Evolutionary conservation across 1,140 invertebrate genomes (phyloP).

Genomic region (Littorina saxatilis): DNA sequence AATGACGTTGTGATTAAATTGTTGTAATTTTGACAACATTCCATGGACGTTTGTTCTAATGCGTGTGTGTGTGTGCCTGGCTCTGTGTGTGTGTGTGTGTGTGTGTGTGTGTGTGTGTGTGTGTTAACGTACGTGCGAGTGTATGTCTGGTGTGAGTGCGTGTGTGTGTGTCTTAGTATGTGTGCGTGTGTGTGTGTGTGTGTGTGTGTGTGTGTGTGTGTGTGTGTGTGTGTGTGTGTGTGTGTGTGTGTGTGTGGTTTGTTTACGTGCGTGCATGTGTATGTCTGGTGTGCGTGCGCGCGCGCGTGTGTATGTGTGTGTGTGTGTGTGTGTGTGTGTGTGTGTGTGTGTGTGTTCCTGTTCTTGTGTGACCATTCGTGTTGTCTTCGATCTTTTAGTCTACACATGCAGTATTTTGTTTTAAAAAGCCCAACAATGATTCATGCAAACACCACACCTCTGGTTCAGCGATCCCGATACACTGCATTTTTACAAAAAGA

Average conservation of each 20-base stretch:
- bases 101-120: neutral
- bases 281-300: neutral
- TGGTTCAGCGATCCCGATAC: too few relatives aligned
- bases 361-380: neutral
- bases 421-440: neutral
- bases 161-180: neutral
- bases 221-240: neutral
- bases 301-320: neutral
- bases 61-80: neutral
- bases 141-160: neutral
- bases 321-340: conserved; percentile 20
- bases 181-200: neutral
- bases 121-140: neutral
- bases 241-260: conserved; percentile 4
- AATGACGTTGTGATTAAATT: too few relatives aligned
- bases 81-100: neutral
- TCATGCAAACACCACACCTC: too few relatives aligned
- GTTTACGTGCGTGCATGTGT: too few relatives aligned
- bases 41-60: neutral
- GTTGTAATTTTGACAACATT: neutral
- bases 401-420: neutral
- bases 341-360: neutral
- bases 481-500: too few relatives aligned
- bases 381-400: neutral
- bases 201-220: conserved; percentile 14